Percentiles rank a stretch among this genome's conserved stretches.
Conservation (phyloP, 2,797 vertebrate genomes). For the Propithecus perrieri region DNA sequence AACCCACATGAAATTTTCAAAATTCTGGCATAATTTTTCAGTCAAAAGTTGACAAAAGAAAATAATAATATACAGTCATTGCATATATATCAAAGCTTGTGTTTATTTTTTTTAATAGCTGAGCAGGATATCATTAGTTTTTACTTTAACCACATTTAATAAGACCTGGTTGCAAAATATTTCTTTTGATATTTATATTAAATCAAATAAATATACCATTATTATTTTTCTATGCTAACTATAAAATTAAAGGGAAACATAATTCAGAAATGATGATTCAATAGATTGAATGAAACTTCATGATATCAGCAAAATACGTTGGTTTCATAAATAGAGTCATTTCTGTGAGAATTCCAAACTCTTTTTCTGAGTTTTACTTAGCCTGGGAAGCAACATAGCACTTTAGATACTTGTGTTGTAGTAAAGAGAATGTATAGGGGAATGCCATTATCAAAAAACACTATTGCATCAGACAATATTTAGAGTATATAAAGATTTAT, state of each 20-base stretch:
- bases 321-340: neutral
- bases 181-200: conserved; percentile 31
- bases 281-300: neutral
- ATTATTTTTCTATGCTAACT: conserved; percentile 38
- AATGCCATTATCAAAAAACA: neutral
- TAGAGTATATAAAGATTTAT: neutral
- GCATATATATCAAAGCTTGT: neutral
- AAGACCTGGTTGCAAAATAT: conserved; percentile 41
- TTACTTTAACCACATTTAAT: conserved; percentile 47
- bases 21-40: conserved; percentile 76
- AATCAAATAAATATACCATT: conserved; percentile 38
- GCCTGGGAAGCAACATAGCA: neutral
- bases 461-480: neutral
- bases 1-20: conserved; percentile 59
- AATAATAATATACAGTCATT: neutral
- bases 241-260: conserved; percentile 29
- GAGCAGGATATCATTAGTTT: conserved; percentile 50
- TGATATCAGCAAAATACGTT: neutral
- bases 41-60: conserved; percentile 60
- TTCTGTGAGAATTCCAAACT: neutral
- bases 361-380: neutral
- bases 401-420: neutral
- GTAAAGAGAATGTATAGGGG: neutral
- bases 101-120: neutral
- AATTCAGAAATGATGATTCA: neutral